Evolutionary conservation across 2,113 vertebrate species (phyloP).

Genomic region (Orycteropus afer): DNA sequence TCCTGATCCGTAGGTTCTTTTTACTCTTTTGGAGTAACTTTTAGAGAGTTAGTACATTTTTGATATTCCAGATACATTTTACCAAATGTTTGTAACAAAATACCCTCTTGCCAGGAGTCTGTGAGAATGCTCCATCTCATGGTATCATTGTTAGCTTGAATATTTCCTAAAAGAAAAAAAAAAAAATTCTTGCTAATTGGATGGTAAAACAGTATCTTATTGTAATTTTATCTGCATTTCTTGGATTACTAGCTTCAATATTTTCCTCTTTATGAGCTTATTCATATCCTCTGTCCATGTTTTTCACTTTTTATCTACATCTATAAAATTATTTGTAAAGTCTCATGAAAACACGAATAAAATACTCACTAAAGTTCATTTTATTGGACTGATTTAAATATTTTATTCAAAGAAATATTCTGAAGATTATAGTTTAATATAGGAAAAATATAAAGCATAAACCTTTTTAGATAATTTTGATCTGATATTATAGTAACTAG

Average conservation of each 20-base stretch:
- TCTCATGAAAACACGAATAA: slow-evolving; percentile 32
- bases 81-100: slow-evolving; percentile 23
- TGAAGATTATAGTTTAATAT: slow-evolving; percentile 46
- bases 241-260: background rate
- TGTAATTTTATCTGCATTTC: slow-evolving; percentile 11
- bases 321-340: background rate
- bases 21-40: too few relatives aligned
- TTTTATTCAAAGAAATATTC: slow-evolving; percentile 67
- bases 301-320: background rate
- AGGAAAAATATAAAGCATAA: slow-evolving; percentile 64
- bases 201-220: background rate
- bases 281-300: background rate
- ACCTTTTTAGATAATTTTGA: slow-evolving; percentile 47
- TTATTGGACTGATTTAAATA: slow-evolving; percentile 55
- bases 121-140: background rate
- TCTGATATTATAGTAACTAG: slow-evolving; percentile 33
- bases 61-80: background rate
- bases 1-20: too few relatives aligned
- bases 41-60: background rate
- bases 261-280: background rate
- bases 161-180: slow-evolving; percentile 25
- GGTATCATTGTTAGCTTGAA: background rate
- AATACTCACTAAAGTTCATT: background rate
- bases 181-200: background rate
- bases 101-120: background rate